A percentile compares a stretch with the other conserved stretches of the same genome.
These are phyloP conservation scores for Xanthorhoe spadicearia DNA, from an alignment of 2,888 invertebrate genomes.

Conservation along the genomic window DNA sequence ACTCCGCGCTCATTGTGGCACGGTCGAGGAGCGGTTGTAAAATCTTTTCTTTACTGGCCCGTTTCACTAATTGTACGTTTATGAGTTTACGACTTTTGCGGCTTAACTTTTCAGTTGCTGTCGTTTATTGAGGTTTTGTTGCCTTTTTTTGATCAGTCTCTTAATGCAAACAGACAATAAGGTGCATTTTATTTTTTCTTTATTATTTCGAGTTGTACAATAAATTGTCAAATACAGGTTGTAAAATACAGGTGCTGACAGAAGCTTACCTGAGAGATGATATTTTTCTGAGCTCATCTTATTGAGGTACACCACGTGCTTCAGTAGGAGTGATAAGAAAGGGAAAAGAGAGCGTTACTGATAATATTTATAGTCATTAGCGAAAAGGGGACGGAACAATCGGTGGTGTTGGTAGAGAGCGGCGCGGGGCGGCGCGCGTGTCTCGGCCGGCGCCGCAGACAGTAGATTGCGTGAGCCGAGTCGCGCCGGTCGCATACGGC, in stretches of 20 bases:
- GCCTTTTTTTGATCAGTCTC: conserved; percentile 53
- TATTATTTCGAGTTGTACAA: conserved; percentile 19
- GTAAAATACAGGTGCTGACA: not conserved
- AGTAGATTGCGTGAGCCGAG: conserved; percentile 89
- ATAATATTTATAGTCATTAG: conserved; percentile 84
- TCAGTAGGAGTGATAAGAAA: conserved; percentile 76
- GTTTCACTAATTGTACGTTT: conserved; percentile 85
- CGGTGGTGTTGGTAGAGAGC: conserved; percentile 68
- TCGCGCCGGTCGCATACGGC: conserved; percentile 82
- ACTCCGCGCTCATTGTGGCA: conserved; percentile 83
- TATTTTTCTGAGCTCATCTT: conserved; percentile 18
- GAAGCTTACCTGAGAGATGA: conserved; percentile 9
- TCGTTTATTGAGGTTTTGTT: conserved; percentile 74
- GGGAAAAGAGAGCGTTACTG: conserved; percentile 80
- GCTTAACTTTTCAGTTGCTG: conserved; percentile 78
- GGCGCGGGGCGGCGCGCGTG: conserved; percentile 86
- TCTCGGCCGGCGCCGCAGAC: conserved; percentile 78
- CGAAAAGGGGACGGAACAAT: conserved; percentile 85
- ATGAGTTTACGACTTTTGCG: conserved; percentile 83
- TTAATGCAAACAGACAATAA: conserved; percentile 15
- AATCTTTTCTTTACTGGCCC: conserved; percentile 84
- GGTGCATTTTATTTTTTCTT: conserved; percentile 20
- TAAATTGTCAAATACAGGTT: no score
- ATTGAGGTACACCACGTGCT: conserved; percentile 64
- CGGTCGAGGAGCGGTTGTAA: conserved; percentile 82